These are phyloP conservation scores for Lepus europaeus DNA, from an alignment of 2,113 vertebrate genomes.

Conservation along the genomic window DNA sequence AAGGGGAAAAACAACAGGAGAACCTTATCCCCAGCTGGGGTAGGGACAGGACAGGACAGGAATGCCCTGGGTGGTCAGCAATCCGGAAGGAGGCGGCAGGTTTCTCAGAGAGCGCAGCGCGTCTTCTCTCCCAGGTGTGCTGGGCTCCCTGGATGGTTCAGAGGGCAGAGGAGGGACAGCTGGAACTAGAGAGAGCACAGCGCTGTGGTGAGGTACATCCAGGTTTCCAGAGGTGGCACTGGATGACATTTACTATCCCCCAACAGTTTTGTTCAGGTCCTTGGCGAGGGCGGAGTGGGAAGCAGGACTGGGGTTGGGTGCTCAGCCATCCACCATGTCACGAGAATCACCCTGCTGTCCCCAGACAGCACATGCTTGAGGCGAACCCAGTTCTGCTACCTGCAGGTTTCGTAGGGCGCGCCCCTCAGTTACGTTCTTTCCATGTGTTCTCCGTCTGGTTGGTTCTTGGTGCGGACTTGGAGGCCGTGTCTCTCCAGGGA, in stretches of 20 bases:
- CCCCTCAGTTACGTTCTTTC: not conserved
- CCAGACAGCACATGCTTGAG: not conserved
- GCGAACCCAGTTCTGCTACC: not conserved
- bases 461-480: not conserved
- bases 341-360: not conserved
- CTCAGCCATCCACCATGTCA: not conserved
- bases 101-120: conserved; percentile 56
- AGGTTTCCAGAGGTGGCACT: not conserved
- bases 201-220: not conserved
- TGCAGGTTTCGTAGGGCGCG: not conserved
- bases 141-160: conserved; percentile 74
- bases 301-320: not conserved
- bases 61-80: no score
- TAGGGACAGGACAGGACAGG: no score
- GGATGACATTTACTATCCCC: not conserved
- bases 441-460: not conserved
- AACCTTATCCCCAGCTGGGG: not conserved
- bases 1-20: conserved; percentile 45
- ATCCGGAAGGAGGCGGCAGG: no score
- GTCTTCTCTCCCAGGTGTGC: conserved; percentile 77
- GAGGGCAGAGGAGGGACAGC: conserved; percentile 20
- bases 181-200: not conserved
- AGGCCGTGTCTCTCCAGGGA: not conserved
- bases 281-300: no score
- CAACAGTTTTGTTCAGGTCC: no score